Conservation (phyloP, 2,113 vertebrate species). For the Rynchops niger region DNA sequence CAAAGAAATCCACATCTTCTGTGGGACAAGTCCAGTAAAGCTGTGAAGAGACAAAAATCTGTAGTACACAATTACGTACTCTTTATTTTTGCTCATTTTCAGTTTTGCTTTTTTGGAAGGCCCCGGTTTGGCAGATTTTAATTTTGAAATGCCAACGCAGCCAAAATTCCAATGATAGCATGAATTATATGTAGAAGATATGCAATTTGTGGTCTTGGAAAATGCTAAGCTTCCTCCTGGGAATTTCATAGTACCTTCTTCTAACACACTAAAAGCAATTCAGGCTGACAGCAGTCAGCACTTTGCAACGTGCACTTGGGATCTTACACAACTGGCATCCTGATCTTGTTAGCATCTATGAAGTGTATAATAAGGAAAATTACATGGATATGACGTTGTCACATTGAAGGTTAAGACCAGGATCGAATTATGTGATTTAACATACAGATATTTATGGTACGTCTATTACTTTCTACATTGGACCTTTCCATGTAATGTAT, state of each 20-base stretch:
- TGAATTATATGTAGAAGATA: background rate
- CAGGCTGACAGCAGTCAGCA: background rate
- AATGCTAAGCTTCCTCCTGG: background rate
- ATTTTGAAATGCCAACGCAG: background rate
- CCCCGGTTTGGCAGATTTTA: background rate
- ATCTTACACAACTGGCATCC: background rate
- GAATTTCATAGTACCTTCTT: background rate
- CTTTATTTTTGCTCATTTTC: background rate
- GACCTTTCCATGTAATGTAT: background rate
- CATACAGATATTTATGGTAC: background rate
- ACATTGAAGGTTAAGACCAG: background rate
- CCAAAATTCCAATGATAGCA: background rate
- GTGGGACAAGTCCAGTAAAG: slow-evolving; percentile 71
- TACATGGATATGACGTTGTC: background rate
- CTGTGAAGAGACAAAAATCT: background rate
- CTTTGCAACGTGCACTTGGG: background rate
- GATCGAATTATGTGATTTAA: background rate
- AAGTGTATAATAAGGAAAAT: background rate
- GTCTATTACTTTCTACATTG: background rate
- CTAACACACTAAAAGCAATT: background rate
- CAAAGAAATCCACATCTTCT: slow-evolving; percentile 66
- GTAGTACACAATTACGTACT: background rate
- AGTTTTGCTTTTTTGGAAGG: background rate
- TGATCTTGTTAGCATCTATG: background rate
- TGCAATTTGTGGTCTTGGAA: background rate